Evolutionary conservation across 92 coral and sea anemone species (phyloP), one percentile per base, ranked within the genome.

Genomic region (Isaurus tuberculatus): DNA sequence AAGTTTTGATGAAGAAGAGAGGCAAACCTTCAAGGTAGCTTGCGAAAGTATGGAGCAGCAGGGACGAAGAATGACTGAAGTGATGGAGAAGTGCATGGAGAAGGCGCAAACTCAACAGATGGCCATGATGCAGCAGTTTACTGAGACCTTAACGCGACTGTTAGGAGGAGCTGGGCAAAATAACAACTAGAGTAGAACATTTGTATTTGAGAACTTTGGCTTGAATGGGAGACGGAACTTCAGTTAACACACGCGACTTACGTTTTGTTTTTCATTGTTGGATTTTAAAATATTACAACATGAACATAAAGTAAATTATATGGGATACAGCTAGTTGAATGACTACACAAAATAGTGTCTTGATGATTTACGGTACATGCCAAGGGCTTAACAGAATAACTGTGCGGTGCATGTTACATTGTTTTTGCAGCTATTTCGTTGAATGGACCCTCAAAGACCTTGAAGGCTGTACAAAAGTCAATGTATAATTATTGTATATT

Each of bases 31-130:
- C 42, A 65, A n/a, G n/a, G 71, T 9, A 1, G 46, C 48, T 67
- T 67, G 73, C 73, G 43, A 67, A 29, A 67, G 43, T n/a, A 70
- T 70, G 75, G 75, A 70, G 30, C 75, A 70, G 17, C 53, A 70
- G 75, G 75, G 55, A 70, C 30, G 75, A n/a, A 70, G 75, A 70
- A 19, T 70, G 75, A 70, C 75, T 19, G 55, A 70, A 70, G 75
- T 70, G 30, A 70, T 40, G 32, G 75, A 70, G 30, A 70, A 70
- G 75, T 70, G 75, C 32, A 70, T 70, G 75, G 75, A 70, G 55
- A 70, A 70, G 53, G 75, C 31, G 7, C 75, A 70, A 19, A 70
- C 30, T 2, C 75, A 70, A 5, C 49, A 69, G 51, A 34, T 69
- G 73, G 49, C 73, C 73, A 66, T 66, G 72, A 66, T 66, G 72